Evolutionary conservation across 1,140 invertebrate species (phyloP), one percentile per base, ranked within the genome.

Genomic region (Drosophila cardini): DNA sequence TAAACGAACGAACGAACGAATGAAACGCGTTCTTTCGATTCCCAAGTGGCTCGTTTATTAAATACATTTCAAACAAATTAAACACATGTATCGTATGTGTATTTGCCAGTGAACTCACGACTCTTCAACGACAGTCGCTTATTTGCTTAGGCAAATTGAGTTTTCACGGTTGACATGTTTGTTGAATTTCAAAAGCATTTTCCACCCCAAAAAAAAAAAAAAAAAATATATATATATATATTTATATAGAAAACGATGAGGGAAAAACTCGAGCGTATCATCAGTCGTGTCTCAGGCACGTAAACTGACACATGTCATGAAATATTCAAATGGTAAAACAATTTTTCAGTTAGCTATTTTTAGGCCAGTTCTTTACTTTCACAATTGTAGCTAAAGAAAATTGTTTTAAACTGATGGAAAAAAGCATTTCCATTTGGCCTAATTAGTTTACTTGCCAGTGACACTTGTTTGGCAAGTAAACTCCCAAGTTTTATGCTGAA

Each of bases 101-200:
- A 26, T 26, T 26, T 26, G 21, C 42, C 42, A 36, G 11, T 34
- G 43, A 50, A 36, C 38, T 40, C 13, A 53, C 15, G 32, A 34
- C 30, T 15, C n/a, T 46, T 46, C 13, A 26, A 30, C 21, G 18
- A 30, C 32, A n/a, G 60, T 45, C 62, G 77, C 38, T 72, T 77
- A 74, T 80, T 80, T 80, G 50, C 50, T 58, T 53, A 67, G 48
- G 34, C 61, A 82, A 82, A 72, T 58, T 69, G 62, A 71, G 53
- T 81, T 81, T 78, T 46, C 42, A 43, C 58, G 26, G 40, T 38
- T 61, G 50, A 58, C 72, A 80, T 78, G 72, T 64, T 65, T 55
- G 55, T 45, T 75, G 40, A 40, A 78, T 75, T 75, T 64, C n/a
- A 62, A 26, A 75, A 64, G 57, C 26, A 34, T 48, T 69, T 48